Evolutionary conservation across 2,888 invertebrate genomes (phyloP), one percentile per base, ranked within the genome.

Genomic region (Parasteatoda lunata): DNA sequence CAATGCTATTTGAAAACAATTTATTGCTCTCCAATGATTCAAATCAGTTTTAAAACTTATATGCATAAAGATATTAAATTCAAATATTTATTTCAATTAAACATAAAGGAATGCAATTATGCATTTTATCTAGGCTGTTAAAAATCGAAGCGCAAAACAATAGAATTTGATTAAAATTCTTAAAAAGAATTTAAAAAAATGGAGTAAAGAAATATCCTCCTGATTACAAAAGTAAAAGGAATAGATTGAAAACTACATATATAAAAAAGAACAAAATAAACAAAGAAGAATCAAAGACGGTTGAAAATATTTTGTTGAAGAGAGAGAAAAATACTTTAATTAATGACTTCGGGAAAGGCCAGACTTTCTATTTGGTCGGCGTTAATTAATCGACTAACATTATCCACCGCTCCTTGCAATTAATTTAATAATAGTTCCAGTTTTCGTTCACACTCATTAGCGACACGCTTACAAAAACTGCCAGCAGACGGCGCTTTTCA

Each of bases 321-420:
- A 47, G 75, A 7, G 80, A 49, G 75, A 68, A 76, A 77, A 86
- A 80, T 77, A 80, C 80, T 86, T 86, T 86, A 86, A 86, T 86
- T 80, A 86, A 86, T 86, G 85, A 86, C 71, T 80, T 70, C 66
- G 80, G 76, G 48, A 80, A 52, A 80, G 80, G 80, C 80, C 85
- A 80, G 85, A 78, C 81, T 87, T 87, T 87, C 87, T 87, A 87
- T 87, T 87, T 82, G 81, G 69, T 68, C 69, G 47, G 77, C 87
- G 87, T 82, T 87, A 87, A 87, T 87, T 82, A 87, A 87, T 87
- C 82, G 87, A 82, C 82, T 87, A 72, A 78, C 87, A 87, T 87
- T 87, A 87, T 87, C 87, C 87, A 82, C 87, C 69, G 52, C 87
- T 87, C 78, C 73, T n/a, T 82, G 87, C 82, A 87, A 87, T 87